phyloP scores from a whole-genome alignment of 2,888 invertebrate species.

The Cistogaster globosa region DNA sequence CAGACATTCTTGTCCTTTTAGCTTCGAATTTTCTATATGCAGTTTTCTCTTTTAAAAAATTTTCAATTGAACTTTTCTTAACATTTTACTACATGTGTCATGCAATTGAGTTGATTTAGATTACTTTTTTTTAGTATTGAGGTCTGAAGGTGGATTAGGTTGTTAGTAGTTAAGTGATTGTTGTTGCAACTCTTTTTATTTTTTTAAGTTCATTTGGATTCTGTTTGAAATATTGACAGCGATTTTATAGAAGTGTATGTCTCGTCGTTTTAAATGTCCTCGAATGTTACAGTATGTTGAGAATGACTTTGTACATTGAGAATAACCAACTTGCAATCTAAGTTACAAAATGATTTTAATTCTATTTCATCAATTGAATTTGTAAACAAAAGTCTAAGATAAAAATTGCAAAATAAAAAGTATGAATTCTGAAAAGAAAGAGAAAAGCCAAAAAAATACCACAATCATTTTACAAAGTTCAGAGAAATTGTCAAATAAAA shows the following conservation, averaged over 20 bases:
- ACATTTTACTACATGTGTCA: conserved; percentile 56
- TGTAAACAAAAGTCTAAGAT: no score
- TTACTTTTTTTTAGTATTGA: conserved; percentile 26
- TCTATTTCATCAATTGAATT: no score
- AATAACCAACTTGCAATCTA: no score
- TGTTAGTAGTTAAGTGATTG: conserved; percentile 46
- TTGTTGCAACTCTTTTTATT: conserved; percentile 5
- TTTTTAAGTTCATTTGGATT: neutral
- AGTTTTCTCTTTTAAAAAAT: conserved; percentile 43
- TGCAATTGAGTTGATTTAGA: conserved; percentile 57
- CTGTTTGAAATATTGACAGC: conserved; percentile 20
- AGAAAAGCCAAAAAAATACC: no score
- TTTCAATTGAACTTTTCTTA: conserved; percentile 64
- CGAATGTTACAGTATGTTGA: neutral
- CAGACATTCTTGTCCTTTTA: conserved; percentile 46
- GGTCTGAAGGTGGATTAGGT: conserved; percentile 63
- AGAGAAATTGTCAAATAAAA: no score
- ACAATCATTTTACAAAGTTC: no score
- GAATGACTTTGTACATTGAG: no score
- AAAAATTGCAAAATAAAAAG: no score
- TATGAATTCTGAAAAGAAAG: no score
- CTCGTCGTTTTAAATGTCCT: conserved; percentile 26
- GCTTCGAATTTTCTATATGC: conserved; percentile 31
- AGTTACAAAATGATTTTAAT: no score
- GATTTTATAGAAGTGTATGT: conserved; percentile 13